phyloP scores from a whole-genome alignment of 1,140 invertebrate species.

The fruit fly (Drosophila melanogaster) region DNA sequence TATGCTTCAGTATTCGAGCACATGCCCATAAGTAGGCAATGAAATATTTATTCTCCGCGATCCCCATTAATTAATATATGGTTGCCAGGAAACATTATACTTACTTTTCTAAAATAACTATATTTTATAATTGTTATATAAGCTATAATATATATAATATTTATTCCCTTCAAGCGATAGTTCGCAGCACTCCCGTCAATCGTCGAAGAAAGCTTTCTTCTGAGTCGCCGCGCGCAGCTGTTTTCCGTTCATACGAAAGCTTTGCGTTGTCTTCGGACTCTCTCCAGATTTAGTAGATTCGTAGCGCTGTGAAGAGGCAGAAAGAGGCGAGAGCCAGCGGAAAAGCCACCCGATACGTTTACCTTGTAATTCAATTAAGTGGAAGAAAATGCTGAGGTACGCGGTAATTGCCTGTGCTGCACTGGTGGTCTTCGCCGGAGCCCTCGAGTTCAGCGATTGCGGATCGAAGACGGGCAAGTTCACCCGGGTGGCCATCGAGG shows the following conservation, averaged over 20 bases:
- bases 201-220: slow-evolving; percentile 36
- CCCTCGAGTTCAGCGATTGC: slow-evolving; percentile 58
- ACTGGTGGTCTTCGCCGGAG: slow-evolving; percentile 45
- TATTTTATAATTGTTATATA: no score
- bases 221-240: slow-evolving; percentile 63
- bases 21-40: slow-evolving; percentile 3
- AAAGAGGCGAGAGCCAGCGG: slow-evolving; percentile 10
- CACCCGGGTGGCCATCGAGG: slow-evolving; percentile 85
- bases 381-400: slow-evolving; percentile 59
- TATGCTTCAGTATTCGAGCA: neutral
- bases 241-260: slow-evolving; percentile 32
- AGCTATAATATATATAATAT: no score
- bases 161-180: slow-evolving; percentile 9
- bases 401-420: slow-evolving; percentile 49
- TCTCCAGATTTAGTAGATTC: slow-evolving; percentile 56
- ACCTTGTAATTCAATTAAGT: slow-evolving; percentile 73
- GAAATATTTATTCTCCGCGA: neutral
- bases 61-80: neutral
- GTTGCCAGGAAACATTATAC: no score
- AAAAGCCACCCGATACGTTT: slow-evolving; percentile 2
- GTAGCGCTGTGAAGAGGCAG: slow-evolving; percentile 48
- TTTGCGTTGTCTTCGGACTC: slow-evolving; percentile 30
- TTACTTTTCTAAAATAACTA: no score
- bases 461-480: slow-evolving; percentile 87
- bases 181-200: neutral